Conservation (phyloP, 2,797 vertebrate genomes). For the Dryobates pubescens region DNA sequence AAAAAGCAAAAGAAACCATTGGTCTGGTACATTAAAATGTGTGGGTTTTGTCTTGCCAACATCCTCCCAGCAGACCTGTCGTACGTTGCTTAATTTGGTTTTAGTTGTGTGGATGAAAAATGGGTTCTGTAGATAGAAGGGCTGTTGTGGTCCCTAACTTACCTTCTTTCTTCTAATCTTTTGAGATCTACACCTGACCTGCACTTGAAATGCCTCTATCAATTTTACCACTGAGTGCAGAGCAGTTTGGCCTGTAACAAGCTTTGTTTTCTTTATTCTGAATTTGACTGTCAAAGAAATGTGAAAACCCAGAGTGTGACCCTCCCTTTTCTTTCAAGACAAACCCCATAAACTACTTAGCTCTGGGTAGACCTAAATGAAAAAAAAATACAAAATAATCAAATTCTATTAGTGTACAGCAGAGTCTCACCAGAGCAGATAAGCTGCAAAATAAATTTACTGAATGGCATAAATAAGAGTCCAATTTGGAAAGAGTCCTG, state of each 20-base stretch:
- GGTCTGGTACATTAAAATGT: neutral
- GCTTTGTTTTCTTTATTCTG: slow-evolving; percentile 1
- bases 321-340: slow-evolving; percentile 1
- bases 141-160: neutral
- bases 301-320: neutral
- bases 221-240: neutral
- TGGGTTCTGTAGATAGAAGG: neutral
- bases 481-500: slow-evolving; percentile 9
- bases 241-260: neutral
- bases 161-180: neutral
- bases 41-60: neutral
- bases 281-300: neutral
- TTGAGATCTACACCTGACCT: neutral
- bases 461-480: slow-evolving; percentile 20
- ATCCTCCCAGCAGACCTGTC: neutral
- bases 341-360: slow-evolving; percentile 16
- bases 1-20: slow-evolving; percentile 15
- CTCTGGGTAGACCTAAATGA: neutral
- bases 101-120: neutral
- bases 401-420: neutral
- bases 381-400: neutral
- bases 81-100: slow-evolving; percentile 1
- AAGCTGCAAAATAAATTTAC: slow-evolving; percentile 28
- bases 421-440: neutral
- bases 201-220: neutral